Percentiles rank a stretch among this genome's conserved stretches.
These are phyloP conservation scores for Eueides isabella DNA, from an alignment of 1,140 invertebrate genomes.

Conservation along the genomic window DNA sequence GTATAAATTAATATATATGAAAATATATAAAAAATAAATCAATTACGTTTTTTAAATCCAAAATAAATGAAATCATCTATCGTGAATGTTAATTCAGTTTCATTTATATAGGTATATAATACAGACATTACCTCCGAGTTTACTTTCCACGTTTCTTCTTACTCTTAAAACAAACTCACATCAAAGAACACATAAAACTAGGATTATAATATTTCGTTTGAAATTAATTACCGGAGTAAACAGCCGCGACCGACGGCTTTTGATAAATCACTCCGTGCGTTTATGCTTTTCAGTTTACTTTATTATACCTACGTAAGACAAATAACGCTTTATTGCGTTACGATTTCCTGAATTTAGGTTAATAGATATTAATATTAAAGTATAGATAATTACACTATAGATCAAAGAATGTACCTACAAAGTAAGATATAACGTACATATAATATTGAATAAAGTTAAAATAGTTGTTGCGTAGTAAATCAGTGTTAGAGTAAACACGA, in stretches of 20 bases:
- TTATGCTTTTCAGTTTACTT: conserved; percentile 20
- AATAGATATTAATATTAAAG: conserved; percentile 5
- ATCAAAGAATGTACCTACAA: background rate
- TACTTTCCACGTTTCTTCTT: conserved; percentile 26
- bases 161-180: conserved; percentile 36
- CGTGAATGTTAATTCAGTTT: background rate
- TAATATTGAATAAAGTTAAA: too few relatives aligned
- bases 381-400: background rate
- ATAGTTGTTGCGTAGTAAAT: too few relatives aligned
- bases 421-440: too few relatives aligned
- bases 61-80: too few relatives aligned
- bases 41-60: too few relatives aligned
- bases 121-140: background rate
- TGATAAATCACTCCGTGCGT: conserved; percentile 42
- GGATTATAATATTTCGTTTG: conserved; percentile 49
- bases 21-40: too few relatives aligned
- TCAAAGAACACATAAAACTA: conserved; percentile 38
- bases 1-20: too few relatives aligned
- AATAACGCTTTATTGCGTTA: conserved; percentile 1
- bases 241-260: conserved; percentile 31
- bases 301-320: conserved; percentile 2
- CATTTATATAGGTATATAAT: background rate
- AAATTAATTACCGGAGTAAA: conserved; percentile 45
- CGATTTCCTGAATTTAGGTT: background rate
- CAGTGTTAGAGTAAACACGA: too few relatives aligned